Base-by-base conservation (phyloP, 2,797 vertebrate genomes). In the Helostoma temminkii region DNA sequence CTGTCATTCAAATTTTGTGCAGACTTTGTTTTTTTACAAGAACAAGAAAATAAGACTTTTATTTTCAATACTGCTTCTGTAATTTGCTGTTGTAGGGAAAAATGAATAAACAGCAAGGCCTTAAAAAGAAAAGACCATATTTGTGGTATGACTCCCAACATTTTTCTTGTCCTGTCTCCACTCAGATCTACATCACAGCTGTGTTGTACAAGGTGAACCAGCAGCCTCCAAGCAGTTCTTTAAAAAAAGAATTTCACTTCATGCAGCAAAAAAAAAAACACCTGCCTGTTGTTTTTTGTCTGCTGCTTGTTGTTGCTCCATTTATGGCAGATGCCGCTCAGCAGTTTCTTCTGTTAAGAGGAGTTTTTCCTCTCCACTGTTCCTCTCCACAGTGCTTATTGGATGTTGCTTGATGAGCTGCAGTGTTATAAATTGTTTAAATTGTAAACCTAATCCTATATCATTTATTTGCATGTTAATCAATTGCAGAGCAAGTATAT, bases 1-100 rank as follows among this genome's bases (percentile, higher is more conserved):
- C 94, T 92, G 96, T 96, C 94, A 94, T 95, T 94, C 92, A 90
- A 92, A 89, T 90, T 97, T 96, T 98, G 96, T 98, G 97, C 95
- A 91, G 90, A 95, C 95, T 95, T 95, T 77, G 14, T 66, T 62
- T 91, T 93, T 92, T 88, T 88, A 89, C 79, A 46, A 89, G 71
- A 88, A 95, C 90, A 94, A 95, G 93, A 95, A 95, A 91, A 87
- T 71, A 83, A 89, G 74, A 90, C 95, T 98, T 98, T 99, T 99
- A 98, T 98, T 99, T 98, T 98, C 95, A 98, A 96, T 96, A 97
- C 95, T 95, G 96, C 96, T 96, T 97, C 96, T 98, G 96, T 98
- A 96, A 96, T 88, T 96, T 97, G 95, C 97, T 99, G 97, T 96
- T 96, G 94, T 93, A 89, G 88, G 79, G 82, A 88, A 89, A 90